Percentiles rank a stretch among this genome's conserved stretches.
Conservation (phyloP, 2,797 vertebrate species). For the Dendrocincla fuliginosa region DNA sequence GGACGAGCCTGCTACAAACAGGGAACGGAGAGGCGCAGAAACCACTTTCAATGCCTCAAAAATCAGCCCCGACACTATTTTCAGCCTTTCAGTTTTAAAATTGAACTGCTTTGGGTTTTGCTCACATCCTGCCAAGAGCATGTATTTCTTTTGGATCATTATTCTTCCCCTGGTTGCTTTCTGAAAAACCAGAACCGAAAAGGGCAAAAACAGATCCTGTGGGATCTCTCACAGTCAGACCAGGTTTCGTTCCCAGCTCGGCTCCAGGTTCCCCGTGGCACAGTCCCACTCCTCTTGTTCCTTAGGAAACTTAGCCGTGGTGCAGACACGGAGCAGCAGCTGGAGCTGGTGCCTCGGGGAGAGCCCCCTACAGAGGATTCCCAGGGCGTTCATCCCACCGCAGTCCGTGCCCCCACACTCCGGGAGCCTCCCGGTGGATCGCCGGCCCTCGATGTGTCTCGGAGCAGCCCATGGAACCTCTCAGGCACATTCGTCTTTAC, state of each 20-base stretch:
- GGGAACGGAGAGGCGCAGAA: fast-evolving
- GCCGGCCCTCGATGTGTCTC: neutral
- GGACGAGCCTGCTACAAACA: fast-evolving
- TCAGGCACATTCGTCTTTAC: neutral
- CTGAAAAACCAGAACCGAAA: neutral
- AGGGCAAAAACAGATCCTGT: neutral
- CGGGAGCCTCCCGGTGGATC: neutral
- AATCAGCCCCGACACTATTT: neutral
- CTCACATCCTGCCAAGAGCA: neutral
- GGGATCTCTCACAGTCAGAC: neutral
- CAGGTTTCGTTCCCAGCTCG: neutral
- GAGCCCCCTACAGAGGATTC: neutral
- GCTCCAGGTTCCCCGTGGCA: neutral
- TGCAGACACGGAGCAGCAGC: neutral
- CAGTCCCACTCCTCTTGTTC: neutral
- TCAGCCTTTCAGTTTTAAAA: neutral
- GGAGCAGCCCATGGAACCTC: neutral
- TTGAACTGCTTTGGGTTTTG: fast-evolving
- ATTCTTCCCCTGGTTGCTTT: neutral
- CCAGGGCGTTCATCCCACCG: neutral
- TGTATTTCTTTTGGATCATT: neutral
- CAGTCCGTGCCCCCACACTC: neutral
- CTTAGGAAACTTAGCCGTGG: neutral
- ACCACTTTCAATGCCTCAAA: fast-evolving
- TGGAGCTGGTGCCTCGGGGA: neutral